Evolutionary conservation across 2,888 invertebrate genomes (phyloP).

Genomic region (Lordiphosa fenestrarum): DNA sequence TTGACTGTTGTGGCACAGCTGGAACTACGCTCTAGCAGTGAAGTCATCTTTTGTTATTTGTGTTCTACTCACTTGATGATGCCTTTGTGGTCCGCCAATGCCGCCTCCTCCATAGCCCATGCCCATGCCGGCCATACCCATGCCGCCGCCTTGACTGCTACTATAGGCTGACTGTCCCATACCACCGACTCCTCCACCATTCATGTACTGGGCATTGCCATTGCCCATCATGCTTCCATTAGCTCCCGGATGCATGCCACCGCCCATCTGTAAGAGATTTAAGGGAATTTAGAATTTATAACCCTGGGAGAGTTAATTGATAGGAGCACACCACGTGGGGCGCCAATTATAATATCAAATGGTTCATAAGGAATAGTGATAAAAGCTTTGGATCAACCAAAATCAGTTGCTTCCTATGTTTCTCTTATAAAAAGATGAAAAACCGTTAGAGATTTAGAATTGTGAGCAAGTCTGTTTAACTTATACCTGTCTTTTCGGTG

Average conservation of each 20-base stretch:
- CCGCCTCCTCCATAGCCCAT: slow-evolving; percentile 70
- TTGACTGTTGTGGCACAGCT: slow-evolving; percentile 34
- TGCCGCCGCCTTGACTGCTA: slow-evolving; percentile 58
- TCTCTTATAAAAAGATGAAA: too few species aligned
- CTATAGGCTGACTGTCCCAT: slow-evolving; percentile 63
- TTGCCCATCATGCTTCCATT: slow-evolving; percentile 72
- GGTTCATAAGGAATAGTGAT: too few species aligned
- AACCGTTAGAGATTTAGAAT: too few species aligned
- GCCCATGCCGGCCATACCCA: slow-evolving; percentile 59
- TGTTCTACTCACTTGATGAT: slow-evolving; percentile 79
- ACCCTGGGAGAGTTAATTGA: too few species aligned
- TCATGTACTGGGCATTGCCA: slow-evolving; percentile 77
- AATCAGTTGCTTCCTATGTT: too few species aligned
- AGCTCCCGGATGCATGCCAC: slow-evolving; percentile 76
- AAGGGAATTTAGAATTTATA: background rate
- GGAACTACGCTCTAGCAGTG: slow-evolving; percentile 13
- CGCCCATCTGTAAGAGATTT: slow-evolving; percentile 73
- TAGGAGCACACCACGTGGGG: too few species aligned
- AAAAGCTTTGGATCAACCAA: too few species aligned
- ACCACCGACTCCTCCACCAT: slow-evolving; percentile 55
- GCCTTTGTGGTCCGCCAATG: slow-evolving; percentile 71
- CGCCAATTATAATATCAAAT: too few species aligned
- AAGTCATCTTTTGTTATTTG: slow-evolving; percentile 24
- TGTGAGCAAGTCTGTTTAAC: too few species aligned
- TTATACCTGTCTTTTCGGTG: too few species aligned